Conservation (phyloP, 2,797 vertebrate genomes). For the Gorsachius magnificus region DNA sequence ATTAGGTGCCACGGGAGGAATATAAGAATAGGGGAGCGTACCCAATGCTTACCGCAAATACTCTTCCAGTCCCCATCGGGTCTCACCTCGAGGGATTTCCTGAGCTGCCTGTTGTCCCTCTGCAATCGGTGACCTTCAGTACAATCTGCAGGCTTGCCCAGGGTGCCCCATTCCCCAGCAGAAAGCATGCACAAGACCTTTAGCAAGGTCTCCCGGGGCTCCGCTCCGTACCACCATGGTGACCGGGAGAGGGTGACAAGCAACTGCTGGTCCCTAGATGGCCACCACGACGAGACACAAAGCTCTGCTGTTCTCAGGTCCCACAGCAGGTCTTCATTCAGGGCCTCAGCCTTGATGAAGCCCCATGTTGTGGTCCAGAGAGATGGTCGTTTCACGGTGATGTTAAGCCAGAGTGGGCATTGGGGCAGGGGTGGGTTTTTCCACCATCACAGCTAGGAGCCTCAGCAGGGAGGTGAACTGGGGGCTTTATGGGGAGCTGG, state of each 20-base stretch:
- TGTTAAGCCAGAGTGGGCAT: background rate
- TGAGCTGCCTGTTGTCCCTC: background rate
- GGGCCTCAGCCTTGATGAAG: background rate
- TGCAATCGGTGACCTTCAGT: background rate
- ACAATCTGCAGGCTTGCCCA: background rate
- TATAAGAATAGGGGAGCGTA: background rate
- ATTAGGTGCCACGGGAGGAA: background rate
- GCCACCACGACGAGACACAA: background rate
- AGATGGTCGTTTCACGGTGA: background rate
- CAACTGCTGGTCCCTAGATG: background rate
- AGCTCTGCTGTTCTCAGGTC: background rate
- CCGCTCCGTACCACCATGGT: background rate
- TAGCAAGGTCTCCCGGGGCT: background rate
- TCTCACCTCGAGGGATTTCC: constrained; percentile 24
- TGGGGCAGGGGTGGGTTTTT: background rate
- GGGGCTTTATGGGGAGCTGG: background rate
- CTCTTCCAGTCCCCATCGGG: background rate
- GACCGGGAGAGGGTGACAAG: background rate
- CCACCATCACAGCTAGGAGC: background rate
- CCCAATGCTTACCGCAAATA: background rate
- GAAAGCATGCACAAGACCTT: background rate
- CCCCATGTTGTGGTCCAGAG: background rate
- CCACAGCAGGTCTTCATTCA: background rate
- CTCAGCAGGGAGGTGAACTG: background rate
- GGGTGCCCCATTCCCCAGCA: background rate